Base-by-base conservation (phyloP, 1,140 invertebrate genomes). In the Ericerus pela region DNA sequence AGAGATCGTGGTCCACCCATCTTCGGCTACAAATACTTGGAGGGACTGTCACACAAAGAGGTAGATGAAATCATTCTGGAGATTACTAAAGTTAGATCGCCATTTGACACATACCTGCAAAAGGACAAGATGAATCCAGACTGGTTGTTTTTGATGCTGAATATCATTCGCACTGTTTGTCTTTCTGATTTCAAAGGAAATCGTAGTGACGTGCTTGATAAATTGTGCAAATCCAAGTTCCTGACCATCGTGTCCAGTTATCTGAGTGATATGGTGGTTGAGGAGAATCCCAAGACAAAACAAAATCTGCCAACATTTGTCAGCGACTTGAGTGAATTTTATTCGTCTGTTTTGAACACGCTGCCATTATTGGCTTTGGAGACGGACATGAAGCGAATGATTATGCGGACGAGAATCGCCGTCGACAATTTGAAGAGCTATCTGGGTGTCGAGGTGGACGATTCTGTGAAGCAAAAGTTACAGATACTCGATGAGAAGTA, bases 71-170 rank as follows among this genome's bases (percentile, higher is more conserved):
- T 59, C 4, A 10, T 59, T 29, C 41, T 52, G 26, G 52, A 37
- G 14, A 53, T 59, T 20, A 30, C 22, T 3, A 57, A 37, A 28
- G 31, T 33, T 16, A 57, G 30, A 26, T 22, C 28, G 8, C 51
- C 41, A 51, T 43, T 56, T 24, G 36, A 52, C 11, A 43, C 53
- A 14, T 26, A 53, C 1, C 24, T 57, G 36, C 43, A 37, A 18
- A 51, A 51, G 24, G 6, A 27, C 22, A 26, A 56, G n/a, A 53
- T 56, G 37, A 26, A 56, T 30, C 55, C 58, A 30, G 58, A 59
- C 30, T 57, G 55, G 55, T 22, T 59, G 5, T 31, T 59, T 30
- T 54, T 59, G 18, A 56, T 59, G 6, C 43, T 59, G 18, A 41
- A 53, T 24, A 36, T 57, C 33, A 24, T 52, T 6, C 30, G 36